phyloP scores from a whole-genome alignment of 2,113 vertebrate genomes.

The Rattus rattus region DNA sequence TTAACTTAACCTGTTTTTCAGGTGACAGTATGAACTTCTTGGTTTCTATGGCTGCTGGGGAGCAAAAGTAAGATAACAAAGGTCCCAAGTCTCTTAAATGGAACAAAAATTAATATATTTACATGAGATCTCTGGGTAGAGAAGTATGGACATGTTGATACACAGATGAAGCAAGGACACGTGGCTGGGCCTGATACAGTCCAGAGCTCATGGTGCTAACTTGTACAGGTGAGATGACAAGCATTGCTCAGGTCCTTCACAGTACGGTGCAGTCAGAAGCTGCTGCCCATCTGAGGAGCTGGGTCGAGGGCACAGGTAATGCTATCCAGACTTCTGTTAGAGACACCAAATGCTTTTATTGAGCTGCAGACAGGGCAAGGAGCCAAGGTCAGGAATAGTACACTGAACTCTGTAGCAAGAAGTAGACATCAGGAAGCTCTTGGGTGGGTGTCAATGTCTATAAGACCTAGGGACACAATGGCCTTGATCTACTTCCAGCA shows the following conservation, averaged over 20 bases:
- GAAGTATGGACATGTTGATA: background rate
- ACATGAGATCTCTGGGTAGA: background rate
- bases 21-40: background rate
- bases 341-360: background rate
- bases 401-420: background rate
- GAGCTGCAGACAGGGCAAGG: background rate
- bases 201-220: background rate
- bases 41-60: background rate
- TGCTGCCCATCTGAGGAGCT: background rate
- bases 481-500: background rate
- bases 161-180: background rate
- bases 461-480: background rate
- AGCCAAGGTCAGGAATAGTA: background rate
- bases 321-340: background rate
- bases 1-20: conserved; percentile 52
- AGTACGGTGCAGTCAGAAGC: background rate
- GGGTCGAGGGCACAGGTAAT: background rate
- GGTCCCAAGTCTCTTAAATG: background rate
- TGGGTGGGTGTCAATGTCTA: background rate
- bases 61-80: conserved; percentile 53
- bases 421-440: background rate
- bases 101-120: conserved; percentile 68
- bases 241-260: background rate
- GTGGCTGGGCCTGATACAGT: background rate
- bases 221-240: background rate